These are phyloP conservation scores for Junonia oenone DNA, from an alignment of 2,888 invertebrate species.

Conservation along the genomic window DNA sequence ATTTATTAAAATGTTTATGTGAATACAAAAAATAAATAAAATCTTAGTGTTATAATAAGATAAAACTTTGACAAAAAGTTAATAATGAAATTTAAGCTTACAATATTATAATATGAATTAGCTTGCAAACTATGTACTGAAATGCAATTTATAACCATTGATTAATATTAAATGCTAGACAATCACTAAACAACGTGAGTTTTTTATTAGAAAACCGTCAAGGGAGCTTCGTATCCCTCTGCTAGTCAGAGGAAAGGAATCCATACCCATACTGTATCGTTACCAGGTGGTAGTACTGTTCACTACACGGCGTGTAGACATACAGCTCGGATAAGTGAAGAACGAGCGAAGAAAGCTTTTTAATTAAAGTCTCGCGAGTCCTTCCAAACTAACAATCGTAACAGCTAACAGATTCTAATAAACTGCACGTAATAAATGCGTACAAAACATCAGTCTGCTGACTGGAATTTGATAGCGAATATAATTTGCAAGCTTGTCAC, in stretches of 20 bases:
- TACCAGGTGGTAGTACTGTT: conserved; percentile 21
- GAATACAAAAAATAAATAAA: conserved; percentile 66
- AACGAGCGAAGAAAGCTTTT: conserved; percentile 13
- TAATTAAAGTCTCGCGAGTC: conserved; percentile 15
- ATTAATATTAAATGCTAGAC: conserved; percentile 21
- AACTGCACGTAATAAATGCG: conserved; percentile 14
- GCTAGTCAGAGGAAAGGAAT: conserved; percentile 73
- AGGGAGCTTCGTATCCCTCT: conserved; percentile 72
- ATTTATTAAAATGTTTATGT: conserved; percentile 49
- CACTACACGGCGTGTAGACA: conserved; percentile 10
- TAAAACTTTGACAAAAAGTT: conserved; percentile 23
- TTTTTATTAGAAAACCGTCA: conserved; percentile 26
- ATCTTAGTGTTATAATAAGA: conserved; percentile 41
- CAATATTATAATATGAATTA: conserved; percentile 9
- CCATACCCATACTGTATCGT: conserved; percentile 42
- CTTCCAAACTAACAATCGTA: conserved; percentile 17
- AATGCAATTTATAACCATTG: conserved; percentile 25
- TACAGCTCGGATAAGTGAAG: conserved; percentile 4
- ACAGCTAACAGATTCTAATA: conserved; percentile 22
- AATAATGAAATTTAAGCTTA: conserved; percentile 26
- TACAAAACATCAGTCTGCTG: conserved; percentile 20
- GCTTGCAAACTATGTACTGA: conserved; percentile 23
- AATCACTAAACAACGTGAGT: conserved; percentile 10
- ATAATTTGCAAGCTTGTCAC: conserved; percentile 9
- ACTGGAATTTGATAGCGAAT: conserved; percentile 17